A percentile compares a stretch with the other conserved stretches of the same genome.
Evolutionary conservation across 2,888 invertebrate species (phyloP).

Genomic region (Disparrhopalites patrizii): DNA sequence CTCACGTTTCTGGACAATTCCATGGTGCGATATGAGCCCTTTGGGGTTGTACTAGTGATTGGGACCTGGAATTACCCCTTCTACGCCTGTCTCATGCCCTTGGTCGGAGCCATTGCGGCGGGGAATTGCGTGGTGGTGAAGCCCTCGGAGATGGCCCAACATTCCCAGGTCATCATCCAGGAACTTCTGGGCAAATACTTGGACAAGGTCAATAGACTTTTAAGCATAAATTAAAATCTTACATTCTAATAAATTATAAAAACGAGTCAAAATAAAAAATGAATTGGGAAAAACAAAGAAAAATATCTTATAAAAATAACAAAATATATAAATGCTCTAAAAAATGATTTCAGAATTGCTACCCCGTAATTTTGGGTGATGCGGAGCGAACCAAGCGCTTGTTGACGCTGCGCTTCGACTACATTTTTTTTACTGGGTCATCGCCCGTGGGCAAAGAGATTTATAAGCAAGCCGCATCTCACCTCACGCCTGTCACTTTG

Average conservation of each 20-base stretch:
- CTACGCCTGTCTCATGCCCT: constrained; percentile 64
- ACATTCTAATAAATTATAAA: not conserved
- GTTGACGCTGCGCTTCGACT: constrained; percentile 56
- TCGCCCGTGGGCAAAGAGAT: constrained; percentile 80
- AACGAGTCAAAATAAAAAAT: not conserved
- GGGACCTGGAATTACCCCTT: constrained; percentile 96
- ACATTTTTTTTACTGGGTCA: constrained; percentile 62
- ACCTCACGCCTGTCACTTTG: constrained; percentile 87
- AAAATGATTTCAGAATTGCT: constrained; percentile 40
- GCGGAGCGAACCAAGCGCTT: constrained; percentile 59
- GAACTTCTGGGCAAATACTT: constrained; percentile 55
- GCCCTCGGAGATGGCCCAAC: constrained; percentile 56
- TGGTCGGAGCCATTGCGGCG: constrained; percentile 78
- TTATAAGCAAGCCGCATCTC: constrained; percentile 80
- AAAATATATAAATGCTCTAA: not conserved
- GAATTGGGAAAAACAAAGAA: too few species aligned
- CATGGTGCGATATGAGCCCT: constrained; percentile 69
- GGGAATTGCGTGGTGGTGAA: constrained; percentile 91
- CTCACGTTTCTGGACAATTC: constrained; percentile 33
- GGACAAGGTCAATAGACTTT: constrained; percentile 56
- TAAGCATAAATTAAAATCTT: not conserved
- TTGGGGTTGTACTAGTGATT: constrained; percentile 75
- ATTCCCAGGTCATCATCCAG: constrained; percentile 53
- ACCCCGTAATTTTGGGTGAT: constrained; percentile 54
- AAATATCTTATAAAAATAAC: too few species aligned